phyloP scores from a whole-genome alignment of 2,888 invertebrate genomes.

The Catocala fraxini region DNA sequence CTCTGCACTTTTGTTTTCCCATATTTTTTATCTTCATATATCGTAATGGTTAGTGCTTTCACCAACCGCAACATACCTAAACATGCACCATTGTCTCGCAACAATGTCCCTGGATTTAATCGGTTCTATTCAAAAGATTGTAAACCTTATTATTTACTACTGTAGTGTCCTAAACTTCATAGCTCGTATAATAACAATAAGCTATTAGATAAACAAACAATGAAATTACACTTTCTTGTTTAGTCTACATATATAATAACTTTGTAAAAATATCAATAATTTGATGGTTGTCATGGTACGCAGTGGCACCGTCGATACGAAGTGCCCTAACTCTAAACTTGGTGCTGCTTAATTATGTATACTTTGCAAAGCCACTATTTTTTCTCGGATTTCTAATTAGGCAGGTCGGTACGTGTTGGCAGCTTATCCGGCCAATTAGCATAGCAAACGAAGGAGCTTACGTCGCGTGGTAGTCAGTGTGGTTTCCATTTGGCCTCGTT shows the following conservation, averaged over 20 bases:
- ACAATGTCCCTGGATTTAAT: not conserved
- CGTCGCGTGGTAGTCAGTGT: slow-evolving; percentile 55
- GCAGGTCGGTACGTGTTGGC: slow-evolving; percentile 60
- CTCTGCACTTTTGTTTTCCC: slow-evolving; percentile 32
- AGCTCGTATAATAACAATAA: not conserved
- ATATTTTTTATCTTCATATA: slow-evolving; percentile 22
- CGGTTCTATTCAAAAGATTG: slow-evolving; percentile 11
- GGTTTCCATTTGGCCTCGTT: slow-evolving; percentile 66
- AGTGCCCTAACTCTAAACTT: slow-evolving; percentile 24
- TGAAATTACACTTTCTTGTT: slow-evolving; percentile 25
- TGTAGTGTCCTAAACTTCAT: not conserved
- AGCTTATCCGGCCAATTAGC: slow-evolving; percentile 75
- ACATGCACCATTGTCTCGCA: slow-evolving; percentile 12
- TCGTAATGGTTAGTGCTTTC: slow-evolving; percentile 25
- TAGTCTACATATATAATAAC: slow-evolving; percentile 21
- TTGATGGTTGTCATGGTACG: slow-evolving; percentile 41
- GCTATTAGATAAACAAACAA: not conserved
- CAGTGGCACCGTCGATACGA: slow-evolving; percentile 41
- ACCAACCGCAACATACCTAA: slow-evolving; percentile 19
- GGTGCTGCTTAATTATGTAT: slow-evolving; percentile 44
- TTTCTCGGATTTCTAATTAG: slow-evolving; percentile 64
- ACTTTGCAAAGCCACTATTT: slow-evolving; percentile 46
- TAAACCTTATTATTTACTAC: slow-evolving; percentile 25
- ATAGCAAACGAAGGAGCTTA: slow-evolving; percentile 72
- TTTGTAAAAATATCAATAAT: slow-evolving; percentile 37